Evolutionary conservation across 2,113 vertebrate genomes (phyloP), one percentile per base, ranked within the genome.

Genomic region (Lethenteron reissneri): DNA sequence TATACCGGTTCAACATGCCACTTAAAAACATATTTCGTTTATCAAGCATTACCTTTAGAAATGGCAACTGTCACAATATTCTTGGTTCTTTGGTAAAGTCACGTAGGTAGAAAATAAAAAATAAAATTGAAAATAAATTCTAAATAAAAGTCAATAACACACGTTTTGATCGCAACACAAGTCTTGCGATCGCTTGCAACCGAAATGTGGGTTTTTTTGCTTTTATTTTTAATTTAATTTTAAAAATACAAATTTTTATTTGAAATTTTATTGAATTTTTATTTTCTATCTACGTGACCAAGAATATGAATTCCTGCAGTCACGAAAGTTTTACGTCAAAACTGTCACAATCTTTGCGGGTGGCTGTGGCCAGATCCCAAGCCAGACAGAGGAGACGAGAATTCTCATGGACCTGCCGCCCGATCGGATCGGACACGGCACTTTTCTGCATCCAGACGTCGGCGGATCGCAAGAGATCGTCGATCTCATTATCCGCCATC

Each of bases 371-470:
- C 78, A 99, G 94, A 82, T 95, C 73, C 85, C 84, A 71, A 83
- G 85, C 70, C 85, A 84, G 80, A 79, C 83, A 72, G 84, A 91
- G 74, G 94, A 99, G 78, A 85, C 88, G 2, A 82, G 83, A 73
- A 73, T 82, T 75, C 83, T 99, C 70, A 75, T 99, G 75, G 78
- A 81, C 75, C 80, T 99, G 71, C 80, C 80, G 73, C 83, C 84
- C 69, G 83, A 87, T 79, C 81, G 94, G 79, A 99, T 99, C 5
- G 94, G 92, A 17, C 94, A 99, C 1, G 94, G 94, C 4, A 97
- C 92, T 3, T 99, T 89, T 73, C 81, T 99, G 57, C 86, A 82
- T 71, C 78, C 81, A 2, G 74, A 84, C 62, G 76, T 82, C 17
- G 77, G 80, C 8, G 86, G 82, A 57, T 85, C 87, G 64, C 76